Percentiles rank a stretch among this genome's conserved stretches.
phyloP scores from a whole-genome alignment of 2,888 invertebrate species.

The Tanytarsus gracilentus region DNA sequence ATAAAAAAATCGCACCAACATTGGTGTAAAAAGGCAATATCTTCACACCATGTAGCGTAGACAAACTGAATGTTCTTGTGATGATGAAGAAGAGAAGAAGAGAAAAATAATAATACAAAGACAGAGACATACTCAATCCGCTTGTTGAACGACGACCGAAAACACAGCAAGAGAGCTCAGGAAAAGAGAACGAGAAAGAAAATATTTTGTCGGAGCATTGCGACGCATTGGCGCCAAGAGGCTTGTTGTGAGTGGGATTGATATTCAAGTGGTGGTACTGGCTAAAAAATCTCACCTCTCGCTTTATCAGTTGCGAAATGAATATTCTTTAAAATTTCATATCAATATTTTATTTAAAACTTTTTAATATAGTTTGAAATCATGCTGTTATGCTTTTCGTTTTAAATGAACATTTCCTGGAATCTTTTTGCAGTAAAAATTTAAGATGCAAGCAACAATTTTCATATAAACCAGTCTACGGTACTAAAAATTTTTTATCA shows the following conservation, averaged over 20 bases:
- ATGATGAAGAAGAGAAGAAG: background rate
- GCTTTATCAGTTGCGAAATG: no score
- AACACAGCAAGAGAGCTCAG: conserved; percentile 28
- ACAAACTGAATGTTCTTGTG: no score
- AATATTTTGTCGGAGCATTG: conserved; percentile 25
- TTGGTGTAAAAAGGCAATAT: background rate
- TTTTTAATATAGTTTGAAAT: no score
- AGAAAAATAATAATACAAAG: background rate
- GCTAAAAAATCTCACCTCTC: background rate
- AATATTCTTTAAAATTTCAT: no score
- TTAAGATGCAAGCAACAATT: no score
- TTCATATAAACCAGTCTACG: no score
- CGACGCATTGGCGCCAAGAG: conserved; percentile 26
- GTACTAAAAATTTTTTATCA: no score
- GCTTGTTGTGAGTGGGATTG: conserved; percentile 20
- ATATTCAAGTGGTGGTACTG: conserved; percentile 20
- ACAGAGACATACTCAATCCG: conserved; percentile 26
- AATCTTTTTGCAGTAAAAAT: no score
- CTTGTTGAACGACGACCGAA: conserved; percentile 26
- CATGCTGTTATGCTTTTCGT: no score
- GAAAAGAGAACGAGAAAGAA: conserved; percentile 27
- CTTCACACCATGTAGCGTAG: background rate
- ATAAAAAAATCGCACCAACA: conserved; percentile 28
- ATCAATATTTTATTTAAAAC: no score
- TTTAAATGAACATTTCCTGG: no score